Evolutionary conservation across 2,888 invertebrate genomes (phyloP).

Genomic region (Netelia fuscicornis): DNA sequence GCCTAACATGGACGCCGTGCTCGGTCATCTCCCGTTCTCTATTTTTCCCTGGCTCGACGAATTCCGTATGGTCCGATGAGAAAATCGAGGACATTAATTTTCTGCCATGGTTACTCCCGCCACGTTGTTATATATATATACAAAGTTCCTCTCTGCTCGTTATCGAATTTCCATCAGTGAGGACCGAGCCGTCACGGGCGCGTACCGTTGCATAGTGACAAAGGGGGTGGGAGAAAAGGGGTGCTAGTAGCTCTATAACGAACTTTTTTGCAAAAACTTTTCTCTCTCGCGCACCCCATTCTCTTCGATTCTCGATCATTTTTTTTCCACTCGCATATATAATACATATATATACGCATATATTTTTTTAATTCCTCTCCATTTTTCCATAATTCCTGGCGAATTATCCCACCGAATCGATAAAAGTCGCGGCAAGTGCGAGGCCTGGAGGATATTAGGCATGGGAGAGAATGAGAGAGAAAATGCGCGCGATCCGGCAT

Average conservation of each 20-base stretch:
- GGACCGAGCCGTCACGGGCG: slow-evolving; percentile 44
- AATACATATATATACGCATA: too few relatives aligned
- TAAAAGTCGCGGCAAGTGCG: slow-evolving; percentile 60
- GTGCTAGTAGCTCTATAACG: slow-evolving; percentile 49
- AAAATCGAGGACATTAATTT: slow-evolving; percentile 68
- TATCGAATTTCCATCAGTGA: slow-evolving; percentile 68
- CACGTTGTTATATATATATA: slow-evolving; percentile 17
- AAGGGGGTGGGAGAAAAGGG: slow-evolving; percentile 14
- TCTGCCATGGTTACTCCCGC: slow-evolving; percentile 43
- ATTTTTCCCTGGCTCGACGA: slow-evolving; percentile 29
- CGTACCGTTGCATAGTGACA: not conserved
- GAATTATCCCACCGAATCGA: slow-evolving; percentile 64
- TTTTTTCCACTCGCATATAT: not conserved
- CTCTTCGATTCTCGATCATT: slow-evolving; percentile 55
- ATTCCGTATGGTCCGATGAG: slow-evolving; percentile 50
- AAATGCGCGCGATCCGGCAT: slow-evolving; percentile 44
- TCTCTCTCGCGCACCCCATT: slow-evolving; percentile 47
- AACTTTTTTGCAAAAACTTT: slow-evolving; percentile 61
- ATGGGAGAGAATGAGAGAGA: slow-evolving; percentile 29
- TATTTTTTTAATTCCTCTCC: slow-evolving; percentile 35
- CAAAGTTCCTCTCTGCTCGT: slow-evolving; percentile 54
- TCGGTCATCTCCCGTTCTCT: slow-evolving; percentile 1
- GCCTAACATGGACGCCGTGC: not conserved
- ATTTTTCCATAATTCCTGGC: slow-evolving; percentile 66
- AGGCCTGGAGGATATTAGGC: slow-evolving; percentile 53